Evolutionary conservation across 2,797 vertebrate genomes (phyloP), one percentile per base, ranked within the genome.

Genomic region (Oceanodroma leucorhoa): DNA sequence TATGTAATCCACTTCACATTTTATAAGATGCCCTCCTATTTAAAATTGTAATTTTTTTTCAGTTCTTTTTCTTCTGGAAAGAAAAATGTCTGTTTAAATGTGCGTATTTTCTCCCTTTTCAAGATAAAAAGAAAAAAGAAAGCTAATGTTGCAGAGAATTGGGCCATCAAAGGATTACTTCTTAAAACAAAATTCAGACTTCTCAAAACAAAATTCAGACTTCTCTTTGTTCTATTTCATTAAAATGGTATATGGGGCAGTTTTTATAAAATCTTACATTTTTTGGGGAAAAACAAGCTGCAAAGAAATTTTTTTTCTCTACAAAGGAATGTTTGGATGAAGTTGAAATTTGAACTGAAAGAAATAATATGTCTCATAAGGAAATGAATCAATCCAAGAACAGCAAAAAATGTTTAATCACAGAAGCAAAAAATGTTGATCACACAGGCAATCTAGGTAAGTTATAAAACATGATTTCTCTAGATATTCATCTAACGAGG

Each of bases 151-250:
- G 34, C 69, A 82, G 67, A 89, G 30, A 89, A 89, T 36, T 93
- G 75, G 55, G 29, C 41, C 41, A 94, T 92, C 82, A 91, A 92
- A 95, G 22, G 30, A 75, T 88, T 93, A 69, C 34, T 92, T 76
- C 29, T 83, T 94, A 66, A 88, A 89, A 94, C 14, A 73, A 88
- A 92, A 92, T 55, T 54, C 9, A 23, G 38, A 69, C 34, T 92
- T 76, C 29, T 83, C 94, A 66, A 88, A 89, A 94, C 14, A 73
- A 88, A 92, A 92, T 55, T 54, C 9, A 23, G 40, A n/a, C 61
- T 85, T 72, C 34, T 78, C 23, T 77, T 73, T 95, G 20, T 72
- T 89, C 54, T 81, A 11, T 83, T 93, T 85, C 46, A 69, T 82
- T 70, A 76, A 90, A 94, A 79, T 20, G 45, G 34, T 14, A 41